phyloP scores from a whole-genome alignment of 2,888 invertebrate genomes.

The Neoscelio sp. region DNA sequence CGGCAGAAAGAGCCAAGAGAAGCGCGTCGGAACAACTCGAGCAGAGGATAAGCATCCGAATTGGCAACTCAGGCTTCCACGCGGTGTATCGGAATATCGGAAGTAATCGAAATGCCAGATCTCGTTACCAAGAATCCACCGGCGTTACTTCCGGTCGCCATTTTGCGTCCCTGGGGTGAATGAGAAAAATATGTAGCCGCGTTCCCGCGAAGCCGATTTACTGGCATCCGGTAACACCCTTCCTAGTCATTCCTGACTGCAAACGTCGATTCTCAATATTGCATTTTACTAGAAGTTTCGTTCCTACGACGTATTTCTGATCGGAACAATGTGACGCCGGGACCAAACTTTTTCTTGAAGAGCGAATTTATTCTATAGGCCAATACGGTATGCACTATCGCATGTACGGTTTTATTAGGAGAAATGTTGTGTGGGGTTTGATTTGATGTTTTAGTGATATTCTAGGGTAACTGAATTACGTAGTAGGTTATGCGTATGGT shows the following conservation, averaged over 20 bases:
- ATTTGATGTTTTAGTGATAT: conserved; percentile 34
- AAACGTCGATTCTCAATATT: conserved; percentile 48
- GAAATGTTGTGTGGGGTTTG: conserved; percentile 26
- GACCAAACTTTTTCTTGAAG: conserved; percentile 20
- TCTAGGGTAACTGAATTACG: conserved; percentile 29
- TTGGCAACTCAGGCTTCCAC: conserved; percentile 51
- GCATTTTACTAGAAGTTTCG: conserved; percentile 32
- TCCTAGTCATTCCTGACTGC: conserved; percentile 1
- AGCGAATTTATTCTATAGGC: conserved; percentile 47
- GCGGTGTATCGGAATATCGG: conserved; percentile 65
- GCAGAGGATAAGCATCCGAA: conserved; percentile 59
- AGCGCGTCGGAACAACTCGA: conserved; percentile 57
- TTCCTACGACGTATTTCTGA: conserved; percentile 38
- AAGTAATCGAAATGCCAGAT: conserved; percentile 67
- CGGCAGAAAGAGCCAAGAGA: conserved; percentile 52
- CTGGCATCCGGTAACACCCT: conserved; percentile 40
- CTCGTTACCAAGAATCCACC: conserved; percentile 55
- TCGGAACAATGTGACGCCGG: conserved; percentile 40
- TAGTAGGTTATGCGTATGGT: too few species aligned
- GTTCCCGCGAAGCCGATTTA: conserved; percentile 20
- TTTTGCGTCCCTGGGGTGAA: conserved; percentile 20
- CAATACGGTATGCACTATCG: conserved; percentile 22
- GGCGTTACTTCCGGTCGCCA: conserved; percentile 60
- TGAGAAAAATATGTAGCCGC: conserved; percentile 22
- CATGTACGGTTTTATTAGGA: conserved; percentile 30